Evolutionary conservation across 37 sponge, comb jelly and placozoan genomes (phyloP).

Genomic region (Axinella damicornis): DNA sequence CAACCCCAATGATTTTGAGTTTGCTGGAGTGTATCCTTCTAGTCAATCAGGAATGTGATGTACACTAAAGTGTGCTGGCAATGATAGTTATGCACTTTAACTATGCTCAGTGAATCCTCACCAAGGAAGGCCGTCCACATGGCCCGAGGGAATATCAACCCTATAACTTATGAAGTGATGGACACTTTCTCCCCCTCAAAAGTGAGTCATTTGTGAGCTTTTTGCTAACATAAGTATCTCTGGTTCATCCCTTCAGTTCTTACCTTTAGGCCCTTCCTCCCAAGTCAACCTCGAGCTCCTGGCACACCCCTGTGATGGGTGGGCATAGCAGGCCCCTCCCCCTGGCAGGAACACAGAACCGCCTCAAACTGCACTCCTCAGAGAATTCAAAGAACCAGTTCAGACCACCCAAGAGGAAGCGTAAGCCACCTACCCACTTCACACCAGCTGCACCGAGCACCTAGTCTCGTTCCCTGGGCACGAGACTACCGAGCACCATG

Average conservation of each 20-base stretch:
- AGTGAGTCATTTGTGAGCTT: conserved; percentile 4
- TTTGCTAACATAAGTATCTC: too few relatives aligned
- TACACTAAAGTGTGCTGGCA: not conserved
- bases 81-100: too few relatives aligned
- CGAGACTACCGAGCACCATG: too few relatives aligned
- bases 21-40: conserved; percentile 87
- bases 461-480: too few relatives aligned
- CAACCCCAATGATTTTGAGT: conserved; percentile 53
- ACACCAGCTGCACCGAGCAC: too few relatives aligned
- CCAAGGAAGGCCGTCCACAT: conserved; percentile 85
- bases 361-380: conserved; percentile 11
- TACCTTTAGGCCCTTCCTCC: conserved; percentile 28
- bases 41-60: not conserved
- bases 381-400: conserved; percentile 3
- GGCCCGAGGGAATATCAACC: conserved; percentile 92
- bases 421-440: not conserved
- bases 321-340: conserved; percentile 22
- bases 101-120: conserved; percentile 49
- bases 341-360: conserved; percentile 13
- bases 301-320: conserved; percentile 48
- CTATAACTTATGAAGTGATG: conserved; percentile 75
- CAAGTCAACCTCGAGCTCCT: conserved; percentile 34
- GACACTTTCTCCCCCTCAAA: conserved; percentile 83
- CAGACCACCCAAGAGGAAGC: conserved; percentile 39
- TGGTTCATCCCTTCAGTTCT: not conserved